Base-by-base conservation (phyloP, 2,113 vertebrate species). In the Macrotus californicus region DNA sequence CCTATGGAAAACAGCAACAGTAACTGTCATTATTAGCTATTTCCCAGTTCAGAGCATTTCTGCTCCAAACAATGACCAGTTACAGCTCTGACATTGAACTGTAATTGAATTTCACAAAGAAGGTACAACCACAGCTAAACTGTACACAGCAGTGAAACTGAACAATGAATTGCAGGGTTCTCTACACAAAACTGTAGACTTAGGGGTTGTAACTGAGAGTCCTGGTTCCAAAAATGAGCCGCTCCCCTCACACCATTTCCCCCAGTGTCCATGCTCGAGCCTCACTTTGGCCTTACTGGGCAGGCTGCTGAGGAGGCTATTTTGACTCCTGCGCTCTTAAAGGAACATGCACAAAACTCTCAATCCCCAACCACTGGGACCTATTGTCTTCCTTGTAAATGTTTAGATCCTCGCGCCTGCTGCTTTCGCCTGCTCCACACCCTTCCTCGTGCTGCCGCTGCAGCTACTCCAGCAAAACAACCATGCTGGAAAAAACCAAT, bases 41-140 rank as follows among this genome's bases (percentile, higher is more conserved):
- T n/a, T 24, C 34, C n/a, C 72, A 72, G 70, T 73, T 61, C 91
- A 50, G 10, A 87, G 66, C 34, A 43, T 75, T 69, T 90, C 64
- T 92, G 5, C 67, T 70, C 34, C 77, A 84, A 83, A 80, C 82
- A 43, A 73, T 50, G 77, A 75, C 19, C n/a, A 89, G 80, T 54
- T 75, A 67, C 9, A 61, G 36, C 66, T 83, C 50, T 84, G 61
- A 84, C 75, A 50, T 26, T 72, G 64, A 34, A 87, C 11, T 39
- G 73, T 43, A 46, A 92, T 21, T 61, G 90, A 77, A 66, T 64
- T 34, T 66, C 12, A 19, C 46, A 61, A 34, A 2, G 59, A 79
- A 22, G 22, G 13, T 36, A 22, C 14, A 59, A 21, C 70, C 70
- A 4, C 43, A 61, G 26, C 67, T 19, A 3, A 8, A 50, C 1